Conservation (phyloP, 2,888 invertebrate species). For the Perdita meconis region DNA sequence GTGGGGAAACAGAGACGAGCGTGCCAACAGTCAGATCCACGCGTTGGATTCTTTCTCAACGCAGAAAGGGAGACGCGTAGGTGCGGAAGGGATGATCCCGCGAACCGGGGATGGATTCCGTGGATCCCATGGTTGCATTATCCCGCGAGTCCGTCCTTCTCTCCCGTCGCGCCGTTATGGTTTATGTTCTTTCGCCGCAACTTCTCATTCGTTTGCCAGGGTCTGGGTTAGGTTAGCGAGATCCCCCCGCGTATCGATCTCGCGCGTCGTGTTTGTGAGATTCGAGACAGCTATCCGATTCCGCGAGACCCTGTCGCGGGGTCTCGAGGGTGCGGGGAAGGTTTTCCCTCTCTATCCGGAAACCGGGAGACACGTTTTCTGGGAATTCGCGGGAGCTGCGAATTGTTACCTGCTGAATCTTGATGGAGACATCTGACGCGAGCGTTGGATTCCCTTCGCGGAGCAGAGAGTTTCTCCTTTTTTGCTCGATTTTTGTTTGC, state of each 20-base stretch:
- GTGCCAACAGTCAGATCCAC: slow-evolving; percentile 51
- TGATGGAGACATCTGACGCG: too few species aligned
- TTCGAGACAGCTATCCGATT: slow-evolving; percentile 46
- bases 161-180: slow-evolving; percentile 10
- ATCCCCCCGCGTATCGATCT: slow-evolving; percentile 41
- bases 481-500: too few species aligned
- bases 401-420: too few species aligned
- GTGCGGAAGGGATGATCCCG: slow-evolving; percentile 16
- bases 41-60: not conserved
- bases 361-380: not conserved
- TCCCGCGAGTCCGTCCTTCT: slow-evolving; percentile 24
- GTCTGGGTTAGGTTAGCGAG: slow-evolving; percentile 11
- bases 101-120: too few species aligned
- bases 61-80: not conserved
- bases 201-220: slow-evolving; percentile 28
- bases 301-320: slow-evolving; percentile 33
- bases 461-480: too few species aligned
- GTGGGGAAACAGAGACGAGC: slow-evolving; percentile 57
- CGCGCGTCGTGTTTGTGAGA: slow-evolving; percentile 6
- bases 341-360: not conserved
- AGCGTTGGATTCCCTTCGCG: too few species aligned
- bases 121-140: slow-evolving; percentile 46
- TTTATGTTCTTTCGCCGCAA: slow-evolving; percentile 43
- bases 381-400: not conserved
- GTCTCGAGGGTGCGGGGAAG: not conserved